phyloP scores from a whole-genome alignment of 2,888 invertebrate species.

The Eretmocerus hayati region DNA sequence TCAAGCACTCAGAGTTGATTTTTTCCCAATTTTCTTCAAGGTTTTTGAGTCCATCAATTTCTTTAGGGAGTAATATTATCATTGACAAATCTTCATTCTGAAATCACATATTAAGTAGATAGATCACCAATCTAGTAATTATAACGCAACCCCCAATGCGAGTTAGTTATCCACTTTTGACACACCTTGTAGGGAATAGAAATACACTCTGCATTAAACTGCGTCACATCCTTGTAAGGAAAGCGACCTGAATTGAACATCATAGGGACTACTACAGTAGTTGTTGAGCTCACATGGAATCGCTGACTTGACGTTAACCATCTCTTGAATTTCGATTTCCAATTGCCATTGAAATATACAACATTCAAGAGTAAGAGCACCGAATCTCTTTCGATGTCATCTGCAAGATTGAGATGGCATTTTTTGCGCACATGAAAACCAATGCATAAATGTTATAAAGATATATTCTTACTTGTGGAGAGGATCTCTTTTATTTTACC shows the following conservation, averaged over 20 bases:
- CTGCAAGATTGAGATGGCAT: not conserved
- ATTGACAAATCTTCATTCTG: slow-evolving; percentile 62
- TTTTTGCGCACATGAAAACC: not conserved
- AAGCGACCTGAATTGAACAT: slow-evolving; percentile 58
- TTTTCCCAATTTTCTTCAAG: slow-evolving; percentile 57
- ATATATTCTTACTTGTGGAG: slow-evolving; percentile 41
- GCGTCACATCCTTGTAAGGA: slow-evolving; percentile 47
- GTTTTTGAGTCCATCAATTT: slow-evolving; percentile 56
- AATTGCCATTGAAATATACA: slow-evolving; percentile 77
- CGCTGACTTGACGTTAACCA: slow-evolving; percentile 52
- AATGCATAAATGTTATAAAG: not conserved
- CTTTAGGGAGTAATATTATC: slow-evolving; percentile 68
- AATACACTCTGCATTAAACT: slow-evolving; percentile 57
- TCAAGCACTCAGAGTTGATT: slow-evolving; percentile 52
- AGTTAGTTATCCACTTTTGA: not conserved
- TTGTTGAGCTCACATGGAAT: slow-evolving; percentile 56
- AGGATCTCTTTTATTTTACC: slow-evolving; percentile 75
- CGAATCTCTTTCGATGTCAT: not conserved
- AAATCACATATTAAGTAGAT: slow-evolving; percentile 13
- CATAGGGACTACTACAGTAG: slow-evolving; percentile 60
- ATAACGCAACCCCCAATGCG: not conserved
- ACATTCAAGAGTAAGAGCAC: slow-evolving; percentile 73
- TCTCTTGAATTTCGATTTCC: slow-evolving; percentile 62
- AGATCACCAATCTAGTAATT: not conserved
- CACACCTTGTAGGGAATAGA: slow-evolving; percentile 59